Evolutionary conservation across 30 jellyfish, hydroid and myxozoan genomes (phyloP).

Genomic region (Cassiopea andromeda): DNA sequence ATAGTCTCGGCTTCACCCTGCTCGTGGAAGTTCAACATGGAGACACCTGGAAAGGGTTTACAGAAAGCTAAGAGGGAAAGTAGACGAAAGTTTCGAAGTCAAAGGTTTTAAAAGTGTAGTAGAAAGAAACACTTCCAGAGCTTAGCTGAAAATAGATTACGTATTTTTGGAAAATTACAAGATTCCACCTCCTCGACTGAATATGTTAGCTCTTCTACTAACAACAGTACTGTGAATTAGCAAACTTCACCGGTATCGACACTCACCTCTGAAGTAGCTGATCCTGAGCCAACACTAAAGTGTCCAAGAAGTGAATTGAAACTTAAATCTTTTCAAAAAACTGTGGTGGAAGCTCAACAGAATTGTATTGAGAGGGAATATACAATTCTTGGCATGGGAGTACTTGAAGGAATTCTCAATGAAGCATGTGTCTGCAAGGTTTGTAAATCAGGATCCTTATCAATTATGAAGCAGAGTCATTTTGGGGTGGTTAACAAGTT

Average conservation of each 20-base stretch:
- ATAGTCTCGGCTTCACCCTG: too few relatives aligned
- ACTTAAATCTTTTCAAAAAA: neutral
- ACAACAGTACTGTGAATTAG: neutral
- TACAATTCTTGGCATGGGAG: neutral
- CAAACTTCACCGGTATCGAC: neutral
- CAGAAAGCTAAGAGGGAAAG: neutral
- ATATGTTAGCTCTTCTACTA: neutral
- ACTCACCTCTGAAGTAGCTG: neutral
- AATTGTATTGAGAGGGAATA: neutral
- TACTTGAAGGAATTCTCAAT: neutral
- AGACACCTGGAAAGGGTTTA: neutral
- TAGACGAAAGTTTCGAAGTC: slow-evolving; percentile 20
- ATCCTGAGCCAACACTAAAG: slow-evolving; percentile 6
- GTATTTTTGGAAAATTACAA: neutral
- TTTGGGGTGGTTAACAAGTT: slow-evolving; percentile 1
- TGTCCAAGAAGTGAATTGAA: slow-evolving; percentile 6
- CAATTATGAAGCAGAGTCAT: neutral
- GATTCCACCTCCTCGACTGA: neutral
- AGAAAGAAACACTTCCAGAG: neutral
- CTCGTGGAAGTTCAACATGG: neutral
- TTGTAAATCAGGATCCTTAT: slow-evolving; percentile 6
- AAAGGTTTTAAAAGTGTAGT: neutral
- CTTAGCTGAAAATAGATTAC: neutral
- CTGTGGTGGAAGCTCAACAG: neutral
- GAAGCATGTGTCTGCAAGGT: neutral